These are phyloP conservation scores for Carduelis carduelis DNA, from an alignment of 2,797 vertebrate genomes.

Conservation along the genomic window DNA sequence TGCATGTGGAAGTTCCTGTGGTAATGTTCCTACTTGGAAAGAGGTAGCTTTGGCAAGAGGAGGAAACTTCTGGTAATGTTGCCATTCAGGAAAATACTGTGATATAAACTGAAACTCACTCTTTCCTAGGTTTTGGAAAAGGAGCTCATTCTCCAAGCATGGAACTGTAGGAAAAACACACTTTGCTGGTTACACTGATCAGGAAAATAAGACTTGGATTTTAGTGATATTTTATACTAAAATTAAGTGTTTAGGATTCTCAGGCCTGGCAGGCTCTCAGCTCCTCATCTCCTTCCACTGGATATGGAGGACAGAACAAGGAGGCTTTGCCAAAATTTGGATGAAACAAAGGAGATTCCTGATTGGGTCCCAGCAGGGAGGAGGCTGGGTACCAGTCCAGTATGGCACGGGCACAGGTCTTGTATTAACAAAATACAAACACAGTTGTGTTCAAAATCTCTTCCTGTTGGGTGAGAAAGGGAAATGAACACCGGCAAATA, in stretches of 20 bases:
- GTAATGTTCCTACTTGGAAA: neutral
- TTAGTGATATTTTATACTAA: neutral
- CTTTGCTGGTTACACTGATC: neutral
- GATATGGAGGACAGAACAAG: neutral
- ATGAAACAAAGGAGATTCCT: neutral
- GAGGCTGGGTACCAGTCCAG: neutral
- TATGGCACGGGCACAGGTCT: neutral
- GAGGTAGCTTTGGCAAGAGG: neutral
- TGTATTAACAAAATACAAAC: neutral
- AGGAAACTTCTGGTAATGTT: neutral
- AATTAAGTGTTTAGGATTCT: neutral
- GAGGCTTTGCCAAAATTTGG: neutral
- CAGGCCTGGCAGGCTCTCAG: neutral
- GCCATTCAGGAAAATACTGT: neutral
- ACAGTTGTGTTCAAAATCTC: neutral
- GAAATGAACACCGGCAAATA: conserved; percentile 16
- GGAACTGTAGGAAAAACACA: neutral
- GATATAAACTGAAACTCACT: neutral
- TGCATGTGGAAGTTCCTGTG: neutral
- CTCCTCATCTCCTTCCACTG: neutral
- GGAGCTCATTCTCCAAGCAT: neutral
- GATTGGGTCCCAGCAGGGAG: neutral
- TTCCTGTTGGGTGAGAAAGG: conserved; percentile 10
- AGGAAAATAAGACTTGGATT: neutral
- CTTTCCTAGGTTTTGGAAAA: neutral